phyloP scores from a whole-genome alignment of 2,113 vertebrate genomes.

The Urocynchramus pylzowi region DNA sequence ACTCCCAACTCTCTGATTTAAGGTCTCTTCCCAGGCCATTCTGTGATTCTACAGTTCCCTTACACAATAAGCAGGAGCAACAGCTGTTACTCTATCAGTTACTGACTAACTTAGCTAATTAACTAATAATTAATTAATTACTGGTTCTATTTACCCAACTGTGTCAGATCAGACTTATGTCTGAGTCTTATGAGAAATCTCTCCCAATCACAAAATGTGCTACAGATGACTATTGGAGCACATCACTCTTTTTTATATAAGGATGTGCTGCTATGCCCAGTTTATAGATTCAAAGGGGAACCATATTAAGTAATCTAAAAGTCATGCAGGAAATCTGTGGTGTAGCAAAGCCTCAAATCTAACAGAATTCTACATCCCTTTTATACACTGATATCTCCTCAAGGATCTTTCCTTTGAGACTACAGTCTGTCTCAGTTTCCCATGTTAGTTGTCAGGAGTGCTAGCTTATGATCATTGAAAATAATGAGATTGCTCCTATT shows the following conservation, averaged over 20 bases:
- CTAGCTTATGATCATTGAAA: not conserved
- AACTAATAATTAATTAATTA: conserved; percentile 7
- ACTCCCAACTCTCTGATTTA: not conserved
- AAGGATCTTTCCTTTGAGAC: not conserved
- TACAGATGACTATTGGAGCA: not conserved
- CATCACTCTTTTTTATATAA: not conserved
- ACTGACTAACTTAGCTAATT: conserved; percentile 20
- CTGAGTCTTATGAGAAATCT: not conserved
- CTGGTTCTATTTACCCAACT: not conserved
- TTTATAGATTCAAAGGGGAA: not conserved
- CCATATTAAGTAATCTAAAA: not conserved
- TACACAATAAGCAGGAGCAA: not conserved
- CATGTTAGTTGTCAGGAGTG: not conserved
- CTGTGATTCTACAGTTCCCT: not conserved
- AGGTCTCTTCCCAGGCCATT: not conserved
- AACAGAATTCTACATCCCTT: not conserved
- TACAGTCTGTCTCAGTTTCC: not conserved
- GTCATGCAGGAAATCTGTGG: not conserved
- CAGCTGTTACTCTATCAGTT: not conserved
- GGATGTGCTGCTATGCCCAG: not conserved
- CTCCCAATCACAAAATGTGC: not conserved
- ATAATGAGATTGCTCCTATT: not conserved
- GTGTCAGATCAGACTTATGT: not conserved
- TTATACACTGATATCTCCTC: not conserved
- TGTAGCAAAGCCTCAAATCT: not conserved